Base-by-base conservation (phyloP, 2,113 vertebrate species). In the Struthidea cinerea region DNA sequence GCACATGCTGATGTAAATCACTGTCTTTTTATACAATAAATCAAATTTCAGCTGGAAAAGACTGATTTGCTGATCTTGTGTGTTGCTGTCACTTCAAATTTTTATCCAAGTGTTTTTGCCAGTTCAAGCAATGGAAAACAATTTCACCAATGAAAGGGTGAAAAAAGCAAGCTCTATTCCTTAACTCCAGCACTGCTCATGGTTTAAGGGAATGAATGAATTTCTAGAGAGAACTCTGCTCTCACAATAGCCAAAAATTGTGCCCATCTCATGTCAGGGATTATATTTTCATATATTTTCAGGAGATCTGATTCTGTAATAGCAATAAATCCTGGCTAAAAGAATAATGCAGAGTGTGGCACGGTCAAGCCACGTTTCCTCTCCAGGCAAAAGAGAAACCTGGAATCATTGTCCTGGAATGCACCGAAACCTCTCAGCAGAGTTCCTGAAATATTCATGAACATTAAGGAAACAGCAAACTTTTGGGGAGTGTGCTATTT, bases 371-470 rank as follows among this genome's bases (percentile, higher is more conserved):
- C 55, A 52, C 6, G 1, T 35, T 81, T 96, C 94, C 93, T 85
- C 70, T 64, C 23, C 27, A 61, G 74, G 88, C 75, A 78, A 74
- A 76, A 70, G 44, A 93, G 88, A 88, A 91, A 90, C 80, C 84
- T 87, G 89, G 89, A 89, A 84, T 97, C 77, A 42, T 71, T 91
- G 93, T 68, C 91, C 91, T 95, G 94, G 94, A 94, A 95, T 94
- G 95, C 89, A 70, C 89, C 0, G 1, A 81, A 89, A 95, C 84
- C 93, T 96, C 91, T 82, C 7, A 94, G 87, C 89, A 69, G 41
- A 89, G 73, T 2, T 78, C 91, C 91, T 95, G 91, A 95, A 95
- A 95, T 78, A 94, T 96, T 94, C 88, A 97, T 83, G 82, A 90
- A 17, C 87, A 87, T 82, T 20, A 84, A 91, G 92, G 28, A 87